A percentile compares a stretch with the other conserved stretches of the same genome.
phyloP scores from a whole-genome alignment of 2,888 invertebrate genomes.

The Trachelus iudaicus region DNA sequence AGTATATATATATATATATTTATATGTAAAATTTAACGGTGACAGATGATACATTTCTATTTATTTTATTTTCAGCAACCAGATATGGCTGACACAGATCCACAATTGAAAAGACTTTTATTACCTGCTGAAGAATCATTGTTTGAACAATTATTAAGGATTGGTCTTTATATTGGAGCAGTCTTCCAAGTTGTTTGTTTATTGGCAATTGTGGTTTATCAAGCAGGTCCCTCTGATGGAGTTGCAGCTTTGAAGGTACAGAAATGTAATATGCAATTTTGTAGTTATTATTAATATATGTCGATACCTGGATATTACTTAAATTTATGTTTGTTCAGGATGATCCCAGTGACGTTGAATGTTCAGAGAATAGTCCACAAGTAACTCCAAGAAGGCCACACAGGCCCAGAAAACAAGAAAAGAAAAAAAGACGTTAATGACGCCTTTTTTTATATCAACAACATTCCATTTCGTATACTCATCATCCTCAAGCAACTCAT shows the following conservation, averaged over 20 bases:
- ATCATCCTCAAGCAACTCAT: not conserved
- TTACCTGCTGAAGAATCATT: conserved; percentile 60
- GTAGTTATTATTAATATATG: not conserved
- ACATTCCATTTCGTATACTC: not conserved
- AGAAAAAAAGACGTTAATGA: conserved; percentile 77
- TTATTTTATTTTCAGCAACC: not conserved
- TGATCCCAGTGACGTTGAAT: conserved; percentile 80
- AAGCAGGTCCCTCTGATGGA: conserved; percentile 57
- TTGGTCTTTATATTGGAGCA: conserved; percentile 85
- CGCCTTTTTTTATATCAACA: conserved; percentile 5
- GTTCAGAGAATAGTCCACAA: conserved; percentile 79
- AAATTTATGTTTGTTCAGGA: conserved; percentile 62
- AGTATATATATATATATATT: too few species aligned
- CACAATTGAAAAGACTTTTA: conserved; percentile 57
- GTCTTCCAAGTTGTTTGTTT: conserved; percentile 89
- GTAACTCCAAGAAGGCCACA: conserved; percentile 76
- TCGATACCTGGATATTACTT: not conserved
- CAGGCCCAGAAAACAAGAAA: conserved; percentile 74
- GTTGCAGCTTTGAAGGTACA: conserved; percentile 57
- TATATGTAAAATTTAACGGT: not conserved
- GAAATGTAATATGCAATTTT: conserved; percentile 55
- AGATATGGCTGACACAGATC: conserved; percentile 58
- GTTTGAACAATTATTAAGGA: conserved; percentile 58
- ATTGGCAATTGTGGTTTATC: conserved; percentile 79
- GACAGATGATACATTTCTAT: not conserved